Conservation (phyloP, 2,888 invertebrate species). For the Eubasilissa splendida region DNA sequence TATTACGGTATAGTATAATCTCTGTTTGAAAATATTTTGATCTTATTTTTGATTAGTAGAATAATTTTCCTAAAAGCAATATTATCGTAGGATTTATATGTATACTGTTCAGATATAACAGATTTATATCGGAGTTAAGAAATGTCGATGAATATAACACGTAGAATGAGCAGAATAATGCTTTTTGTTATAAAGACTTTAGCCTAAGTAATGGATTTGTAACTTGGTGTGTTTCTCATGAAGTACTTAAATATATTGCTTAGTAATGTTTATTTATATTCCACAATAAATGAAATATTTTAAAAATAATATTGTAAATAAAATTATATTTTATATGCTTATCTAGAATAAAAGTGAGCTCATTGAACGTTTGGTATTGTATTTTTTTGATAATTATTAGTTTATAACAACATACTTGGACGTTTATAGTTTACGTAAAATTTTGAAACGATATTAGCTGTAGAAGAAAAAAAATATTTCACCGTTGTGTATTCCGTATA, state of each 20-base stretch:
- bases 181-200: background rate
- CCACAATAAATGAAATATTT: constrained; percentile 9
- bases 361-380: no score
- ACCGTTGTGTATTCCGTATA: no score
- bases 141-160: background rate
- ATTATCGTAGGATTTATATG: constrained; percentile 46
- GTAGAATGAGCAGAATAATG: background rate
- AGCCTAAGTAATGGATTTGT: no score
- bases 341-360: background rate
- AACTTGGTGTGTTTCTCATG: constrained; percentile 12
- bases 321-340: constrained; percentile 24
- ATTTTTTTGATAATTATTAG: no score
- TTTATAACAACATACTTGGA: no score
- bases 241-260: constrained; percentile 2
- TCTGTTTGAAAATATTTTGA: constrained; percentile 26
- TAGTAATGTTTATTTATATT: constrained; percentile 30
- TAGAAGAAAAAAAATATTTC: no score
- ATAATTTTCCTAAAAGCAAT: constrained; percentile 53
- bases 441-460: no score
- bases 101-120: constrained; percentile 34
- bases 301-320: constrained; percentile 30
- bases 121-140: constrained; percentile 23
- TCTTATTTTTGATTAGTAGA: constrained; percentile 40
- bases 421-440: no score
- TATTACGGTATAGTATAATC: constrained; percentile 32